Percentiles rank a stretch among this genome's conserved stretches.
phyloP scores from a whole-genome alignment of 2,113 vertebrate species.

The Syngnathus scovelli region DNA sequence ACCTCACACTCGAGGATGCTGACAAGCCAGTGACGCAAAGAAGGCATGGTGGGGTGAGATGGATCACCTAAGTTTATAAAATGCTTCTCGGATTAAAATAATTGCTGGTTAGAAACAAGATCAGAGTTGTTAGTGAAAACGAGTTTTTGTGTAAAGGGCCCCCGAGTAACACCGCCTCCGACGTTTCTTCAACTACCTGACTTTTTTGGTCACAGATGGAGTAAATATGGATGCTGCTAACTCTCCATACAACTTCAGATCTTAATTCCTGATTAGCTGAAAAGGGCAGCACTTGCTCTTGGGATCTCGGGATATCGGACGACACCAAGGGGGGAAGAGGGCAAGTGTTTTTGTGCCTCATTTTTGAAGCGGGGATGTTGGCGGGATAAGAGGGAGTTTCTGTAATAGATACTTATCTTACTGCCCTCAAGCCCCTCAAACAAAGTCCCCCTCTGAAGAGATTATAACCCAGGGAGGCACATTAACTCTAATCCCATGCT shows the following conservation, averaged over 20 bases:
- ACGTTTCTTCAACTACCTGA: constrained; percentile 53
- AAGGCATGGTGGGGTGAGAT: too few species aligned
- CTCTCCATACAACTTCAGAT: constrained; percentile 70
- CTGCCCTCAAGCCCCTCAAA: constrained; percentile 77
- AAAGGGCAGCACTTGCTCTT: constrained; percentile 75
- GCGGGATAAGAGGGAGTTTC: constrained; percentile 70
- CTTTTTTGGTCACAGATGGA: constrained; percentile 74
- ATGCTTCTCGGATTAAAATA: too few species aligned
- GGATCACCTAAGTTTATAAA: too few species aligned
- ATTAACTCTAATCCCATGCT: constrained; percentile 82
- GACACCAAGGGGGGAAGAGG: constrained; percentile 62
- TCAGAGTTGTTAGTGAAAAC: not conserved
- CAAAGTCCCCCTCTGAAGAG: constrained; percentile 79
- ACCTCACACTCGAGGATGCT: too few species aligned
- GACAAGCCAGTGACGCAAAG: too few species aligned
- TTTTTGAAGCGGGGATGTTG: constrained; percentile 69
- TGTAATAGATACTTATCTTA: constrained; percentile 84
- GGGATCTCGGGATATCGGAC: constrained; percentile 68
- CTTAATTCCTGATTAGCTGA: constrained; percentile 77
- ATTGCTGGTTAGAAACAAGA: not conserved
- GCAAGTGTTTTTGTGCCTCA: constrained; percentile 73
- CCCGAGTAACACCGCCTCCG: not conserved
- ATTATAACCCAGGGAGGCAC: constrained; percentile 80
- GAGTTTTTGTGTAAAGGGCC: not conserved
- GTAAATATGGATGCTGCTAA: constrained; percentile 73